Conservation (phyloP, 2,888 invertebrate species). For the Capitulum mitella region DNA sequence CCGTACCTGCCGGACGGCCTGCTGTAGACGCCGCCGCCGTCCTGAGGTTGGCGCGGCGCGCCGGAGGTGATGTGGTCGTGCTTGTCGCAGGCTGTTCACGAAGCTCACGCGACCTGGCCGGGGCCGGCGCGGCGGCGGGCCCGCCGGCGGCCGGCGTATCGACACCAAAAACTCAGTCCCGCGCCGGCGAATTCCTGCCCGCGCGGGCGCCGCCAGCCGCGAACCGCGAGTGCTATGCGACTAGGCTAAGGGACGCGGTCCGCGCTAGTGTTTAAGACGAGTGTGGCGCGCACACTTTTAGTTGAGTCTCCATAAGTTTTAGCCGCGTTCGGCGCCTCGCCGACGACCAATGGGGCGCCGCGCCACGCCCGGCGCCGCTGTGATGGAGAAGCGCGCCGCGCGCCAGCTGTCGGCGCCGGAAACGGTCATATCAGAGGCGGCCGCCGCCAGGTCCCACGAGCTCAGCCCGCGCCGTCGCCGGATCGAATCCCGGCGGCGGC, state of each 20-base stretch:
- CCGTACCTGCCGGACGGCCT: constrained; percentile 15
- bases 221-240: neutral
- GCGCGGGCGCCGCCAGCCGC: no score
- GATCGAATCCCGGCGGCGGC: neutral
- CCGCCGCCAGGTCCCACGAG: neutral
- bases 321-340: neutral
- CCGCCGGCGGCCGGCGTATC: neutral
- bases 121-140: neutral
- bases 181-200: no score
- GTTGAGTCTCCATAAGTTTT: neutral
- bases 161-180: neutral
- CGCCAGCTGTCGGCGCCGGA: no score
- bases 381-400: no score
- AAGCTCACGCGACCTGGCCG: no score
- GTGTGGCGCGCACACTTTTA: neutral
- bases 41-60: no score
- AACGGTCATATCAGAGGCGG: no score
- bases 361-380: neutral
- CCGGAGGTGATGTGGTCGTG: no score
- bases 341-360: neutral
- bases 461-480: neutral
- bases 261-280: neutral
- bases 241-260: neutral
- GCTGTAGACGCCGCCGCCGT: neutral
- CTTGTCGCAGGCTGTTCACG: no score